Evolutionary conservation across 2,888 invertebrate species (phyloP).

Genomic region (Stenolophus ochropezus): DNA sequence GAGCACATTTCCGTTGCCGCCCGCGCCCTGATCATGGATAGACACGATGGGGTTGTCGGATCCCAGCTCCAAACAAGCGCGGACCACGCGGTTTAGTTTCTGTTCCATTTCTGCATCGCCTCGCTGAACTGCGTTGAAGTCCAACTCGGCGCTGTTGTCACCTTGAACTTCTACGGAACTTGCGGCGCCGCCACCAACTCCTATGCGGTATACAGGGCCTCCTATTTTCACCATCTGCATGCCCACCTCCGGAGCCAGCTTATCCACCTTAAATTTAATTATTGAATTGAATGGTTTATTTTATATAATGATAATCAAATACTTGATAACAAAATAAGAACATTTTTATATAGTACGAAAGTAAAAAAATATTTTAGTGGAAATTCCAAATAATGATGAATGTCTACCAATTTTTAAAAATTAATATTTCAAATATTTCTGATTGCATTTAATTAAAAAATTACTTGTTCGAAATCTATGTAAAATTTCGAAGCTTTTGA

Average conservation of each 20-base stretch:
- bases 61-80: slow-evolving; percentile 91
- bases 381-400: too few relatives aligned
- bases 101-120: slow-evolving; percentile 99
- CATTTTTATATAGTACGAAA: too few relatives aligned
- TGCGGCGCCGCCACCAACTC: slow-evolving; percentile 98
- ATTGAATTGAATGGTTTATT: too few relatives aligned
- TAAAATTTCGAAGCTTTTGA: too few relatives aligned
- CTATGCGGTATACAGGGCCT: slow-evolving; percentile 97
- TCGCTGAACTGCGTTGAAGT: slow-evolving; percentile 97
- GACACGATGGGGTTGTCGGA: slow-evolving; percentile 90
- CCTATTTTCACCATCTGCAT: slow-evolving; percentile 96
- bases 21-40: slow-evolving; percentile 99
- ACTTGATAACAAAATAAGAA: too few relatives aligned
- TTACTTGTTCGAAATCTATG: too few relatives aligned
- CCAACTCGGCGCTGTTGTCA: slow-evolving; percentile 87
- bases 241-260: slow-evolving; percentile 85
- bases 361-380: too few relatives aligned
- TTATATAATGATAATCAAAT: too few relatives aligned
- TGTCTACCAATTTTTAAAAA: too few relatives aligned
- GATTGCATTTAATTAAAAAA: too few relatives aligned
- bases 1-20: slow-evolving; percentile 98
- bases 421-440: too few relatives aligned
- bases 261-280: too few relatives aligned
- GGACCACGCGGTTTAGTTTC: slow-evolving; percentile 93
- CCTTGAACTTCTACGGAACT: slow-evolving; percentile 97